A percentile compares a stretch with the other conserved stretches of the same genome.
Evolutionary conservation across 2,888 invertebrate species (phyloP).

Genomic region (Cheilosia impressa): DNA sequence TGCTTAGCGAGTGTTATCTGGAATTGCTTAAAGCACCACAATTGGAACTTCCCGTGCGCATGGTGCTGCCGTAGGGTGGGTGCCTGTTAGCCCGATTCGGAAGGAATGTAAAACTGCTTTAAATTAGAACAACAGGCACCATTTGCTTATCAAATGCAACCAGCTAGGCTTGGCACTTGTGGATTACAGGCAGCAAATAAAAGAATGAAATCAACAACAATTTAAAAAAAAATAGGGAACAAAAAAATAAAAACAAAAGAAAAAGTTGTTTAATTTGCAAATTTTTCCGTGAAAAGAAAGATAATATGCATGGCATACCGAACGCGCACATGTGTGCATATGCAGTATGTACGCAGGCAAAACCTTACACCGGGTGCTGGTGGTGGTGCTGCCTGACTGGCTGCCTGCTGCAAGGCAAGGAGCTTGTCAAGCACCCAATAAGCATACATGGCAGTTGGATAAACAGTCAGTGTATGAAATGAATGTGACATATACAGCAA

Average conservation of each 20-base stretch:
- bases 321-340: neutral
- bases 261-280: slow-evolving; percentile 68
- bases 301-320: neutral
- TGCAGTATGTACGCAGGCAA: slow-evolving; percentile 3
- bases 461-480: slow-evolving; percentile 61
- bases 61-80: neutral
- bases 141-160: slow-evolving; percentile 69
- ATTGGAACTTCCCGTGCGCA: slow-evolving; percentile 6
- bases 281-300: slow-evolving; percentile 47
- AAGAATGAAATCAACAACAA: slow-evolving; percentile 21
- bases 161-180: slow-evolving; percentile 42
- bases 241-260: slow-evolving; percentile 9
- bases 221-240: neutral
- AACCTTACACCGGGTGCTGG: slow-evolving; percentile 44
- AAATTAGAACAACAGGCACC: slow-evolving; percentile 62
- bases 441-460: slow-evolving; percentile 72
- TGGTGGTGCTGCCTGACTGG: slow-evolving; percentile 11
- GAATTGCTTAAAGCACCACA: slow-evolving; percentile 23
- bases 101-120: slow-evolving; percentile 47
- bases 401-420: slow-evolving; percentile 62
- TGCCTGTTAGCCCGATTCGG: neutral
- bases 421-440: slow-evolving; percentile 72
- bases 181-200: slow-evolving; percentile 27
- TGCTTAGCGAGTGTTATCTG: slow-evolving; percentile 31
- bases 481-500: slow-evolving; percentile 54